A percentile compares a stretch with the other conserved stretches of the same genome.
Evolutionary conservation across 64 coral and sea anemone genomes (phyloP).

Genomic region (Acropora yongei): DNA sequence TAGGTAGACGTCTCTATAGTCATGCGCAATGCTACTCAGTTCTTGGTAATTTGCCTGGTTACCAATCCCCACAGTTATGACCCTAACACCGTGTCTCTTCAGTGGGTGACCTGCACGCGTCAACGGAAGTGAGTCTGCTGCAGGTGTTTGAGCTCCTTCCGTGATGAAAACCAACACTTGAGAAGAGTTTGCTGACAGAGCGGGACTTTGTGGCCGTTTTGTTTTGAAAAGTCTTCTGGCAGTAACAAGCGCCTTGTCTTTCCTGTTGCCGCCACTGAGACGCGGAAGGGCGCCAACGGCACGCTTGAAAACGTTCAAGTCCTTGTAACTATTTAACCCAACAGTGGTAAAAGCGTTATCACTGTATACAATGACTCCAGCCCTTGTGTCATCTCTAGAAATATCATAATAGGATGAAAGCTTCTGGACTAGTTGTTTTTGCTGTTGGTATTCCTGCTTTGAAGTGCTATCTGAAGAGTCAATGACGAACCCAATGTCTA

Average conservation of each 20-base stretch:
- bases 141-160: constrained; percentile 3
- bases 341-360: constrained; percentile 23
- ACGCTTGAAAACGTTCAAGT: neutral
- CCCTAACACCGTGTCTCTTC: constrained; percentile 30
- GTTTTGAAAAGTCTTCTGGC: constrained; percentile 41
- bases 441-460: constrained; percentile 32
- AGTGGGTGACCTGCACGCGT: constrained; percentile 32
- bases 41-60: neutral
- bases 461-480: constrained; percentile 53
- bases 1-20: constrained; percentile 41
- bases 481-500: constrained; percentile 75
- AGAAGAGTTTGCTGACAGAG: neutral
- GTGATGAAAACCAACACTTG: constrained; percentile 56
- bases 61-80: constrained; percentile 61
- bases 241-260: constrained; percentile 50
- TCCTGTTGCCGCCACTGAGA: constrained; percentile 34
- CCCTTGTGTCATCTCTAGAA: constrained; percentile 36
- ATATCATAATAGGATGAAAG: constrained; percentile 49
- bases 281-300: neutral
- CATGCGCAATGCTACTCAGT: constrained; percentile 25
- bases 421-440: constrained; percentile 69
- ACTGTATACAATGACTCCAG: constrained; percentile 65
- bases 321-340: neutral
- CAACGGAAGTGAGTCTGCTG: neutral
- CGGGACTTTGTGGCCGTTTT: neutral